Evolutionary conservation across 2,888 invertebrate species (phyloP).

Genomic region (Bibio marci): DNA sequence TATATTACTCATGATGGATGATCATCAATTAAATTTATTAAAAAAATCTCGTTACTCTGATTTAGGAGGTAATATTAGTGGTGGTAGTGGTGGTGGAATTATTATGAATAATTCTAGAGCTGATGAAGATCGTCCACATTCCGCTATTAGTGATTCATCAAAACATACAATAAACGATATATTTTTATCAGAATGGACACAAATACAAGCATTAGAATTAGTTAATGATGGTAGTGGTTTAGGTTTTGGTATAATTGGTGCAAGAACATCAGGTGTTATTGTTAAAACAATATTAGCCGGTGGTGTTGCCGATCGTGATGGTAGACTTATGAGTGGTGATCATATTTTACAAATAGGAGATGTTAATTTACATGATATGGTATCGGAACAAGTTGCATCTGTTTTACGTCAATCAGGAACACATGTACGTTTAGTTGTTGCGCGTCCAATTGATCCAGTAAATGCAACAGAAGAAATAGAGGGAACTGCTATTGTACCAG

Average conservation of each 20-base stretch:
- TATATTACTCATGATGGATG: constrained; percentile 25
- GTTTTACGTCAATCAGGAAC: constrained; percentile 90
- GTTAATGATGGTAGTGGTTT: constrained; percentile 95
- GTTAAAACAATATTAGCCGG: constrained; percentile 97
- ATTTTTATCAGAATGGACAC: constrained; percentile 82
- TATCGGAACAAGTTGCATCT: constrained; percentile 92
- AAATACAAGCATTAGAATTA: constrained; percentile 93
- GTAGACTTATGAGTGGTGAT: constrained; percentile 92
- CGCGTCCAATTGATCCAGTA: constrained; percentile 72
- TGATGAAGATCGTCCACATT: constrained; percentile 37
- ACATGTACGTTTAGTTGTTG: constrained; percentile 86
- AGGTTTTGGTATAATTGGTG: constrained; percentile 97
- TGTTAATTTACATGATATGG: constrained; percentile 88
- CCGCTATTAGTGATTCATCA: constrained; percentile 47
- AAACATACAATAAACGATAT: constrained; percentile 42
- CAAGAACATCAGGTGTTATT: constrained; percentile 95
- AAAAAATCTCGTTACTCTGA: constrained; percentile 42
- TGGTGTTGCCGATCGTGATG: constrained; percentile 94
- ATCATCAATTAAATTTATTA: constrained; percentile 39
- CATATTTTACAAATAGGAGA: constrained; percentile 92
- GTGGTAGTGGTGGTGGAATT: too few relatives aligned
- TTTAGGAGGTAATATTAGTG: constrained; percentile 1
- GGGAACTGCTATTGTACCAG: constrained; percentile 46
- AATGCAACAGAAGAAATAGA: constrained; percentile 36
- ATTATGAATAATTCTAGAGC: constrained; percentile 10